phyloP scores from a whole-genome alignment of 2,113 vertebrate species.

The Brachyistius frenatus region DNA sequence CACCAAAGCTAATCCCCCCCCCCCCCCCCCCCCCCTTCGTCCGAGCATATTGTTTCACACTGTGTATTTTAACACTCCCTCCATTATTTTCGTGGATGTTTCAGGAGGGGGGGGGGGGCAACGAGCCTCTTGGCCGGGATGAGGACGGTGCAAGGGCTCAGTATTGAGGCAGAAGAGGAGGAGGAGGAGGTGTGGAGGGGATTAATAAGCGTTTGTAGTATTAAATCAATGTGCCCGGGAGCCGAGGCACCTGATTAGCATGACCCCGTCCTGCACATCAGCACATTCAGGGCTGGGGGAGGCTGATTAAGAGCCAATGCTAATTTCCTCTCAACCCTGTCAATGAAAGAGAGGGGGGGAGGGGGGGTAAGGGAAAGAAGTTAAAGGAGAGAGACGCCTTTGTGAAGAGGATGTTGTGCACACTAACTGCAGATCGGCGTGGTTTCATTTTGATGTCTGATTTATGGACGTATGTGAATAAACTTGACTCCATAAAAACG shows the following conservation, averaged over 20 bases:
- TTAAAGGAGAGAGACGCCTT: conserved; percentile 40
- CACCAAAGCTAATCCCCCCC: conserved; percentile 51
- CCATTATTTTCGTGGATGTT: not conserved
- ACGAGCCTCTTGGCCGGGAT: conserved; percentile 20
- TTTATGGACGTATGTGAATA: no score
- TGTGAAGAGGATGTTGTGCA: conserved; percentile 35
- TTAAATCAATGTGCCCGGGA: conserved; percentile 82
- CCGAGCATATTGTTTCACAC: conserved; percentile 38
- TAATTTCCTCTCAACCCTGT: conserved; percentile 81
- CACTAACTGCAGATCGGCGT: no score
- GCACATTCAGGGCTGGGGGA: conserved; percentile 81
- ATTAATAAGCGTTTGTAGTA: conserved; percentile 82
- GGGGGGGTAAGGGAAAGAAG: conserved; percentile 14
- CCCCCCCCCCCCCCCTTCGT: conserved; percentile 24
- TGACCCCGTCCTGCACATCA: conserved; percentile 82
- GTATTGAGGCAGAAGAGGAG: conserved; percentile 52
- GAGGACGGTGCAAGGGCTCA: conserved; percentile 58
- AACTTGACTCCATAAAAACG: no score
- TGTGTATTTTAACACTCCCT: conserved; percentile 23
- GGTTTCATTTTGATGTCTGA: no score
- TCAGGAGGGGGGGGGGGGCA: conserved; percentile 6
- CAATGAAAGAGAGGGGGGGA: conserved; percentile 59
- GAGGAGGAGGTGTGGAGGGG: conserved; percentile 52
- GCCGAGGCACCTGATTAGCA: conserved; percentile 82
- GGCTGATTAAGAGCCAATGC: conserved; percentile 82